Conservation (phyloP, 2,797 vertebrate genomes). For the Crotalus adamanteus region DNA sequence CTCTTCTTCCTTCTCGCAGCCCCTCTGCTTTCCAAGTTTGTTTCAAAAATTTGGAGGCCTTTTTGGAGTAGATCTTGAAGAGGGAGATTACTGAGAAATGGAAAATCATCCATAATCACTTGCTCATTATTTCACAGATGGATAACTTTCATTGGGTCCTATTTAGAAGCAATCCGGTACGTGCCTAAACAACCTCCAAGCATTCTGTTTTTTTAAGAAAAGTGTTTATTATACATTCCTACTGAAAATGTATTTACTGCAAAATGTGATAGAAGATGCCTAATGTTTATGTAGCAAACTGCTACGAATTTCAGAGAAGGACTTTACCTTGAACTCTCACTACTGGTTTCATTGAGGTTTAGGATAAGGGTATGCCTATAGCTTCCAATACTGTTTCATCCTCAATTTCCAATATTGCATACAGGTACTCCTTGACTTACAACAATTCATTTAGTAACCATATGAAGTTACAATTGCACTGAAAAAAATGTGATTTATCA, state of each 20-base stretch:
- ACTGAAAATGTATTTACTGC: neutral
- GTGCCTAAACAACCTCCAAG: neutral
- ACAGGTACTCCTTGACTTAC: neutral
- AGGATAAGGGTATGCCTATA: neutral
- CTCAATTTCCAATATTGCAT: neutral
- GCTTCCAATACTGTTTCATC: neutral
- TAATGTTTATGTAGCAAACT: neutral
- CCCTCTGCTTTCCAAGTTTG: neutral
- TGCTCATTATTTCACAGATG: neutral
- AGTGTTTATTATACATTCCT: neutral
- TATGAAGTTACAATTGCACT: neutral
- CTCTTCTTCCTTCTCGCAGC: neutral
- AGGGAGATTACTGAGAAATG: neutral
- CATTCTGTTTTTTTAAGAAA: neutral
- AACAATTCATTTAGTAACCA: neutral
- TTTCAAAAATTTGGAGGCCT: neutral
- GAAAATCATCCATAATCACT: neutral
- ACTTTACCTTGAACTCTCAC: neutral
- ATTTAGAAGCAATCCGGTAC: neutral
- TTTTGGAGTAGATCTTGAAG: neutral
- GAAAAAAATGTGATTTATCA: neutral
- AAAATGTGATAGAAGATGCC: neutral
- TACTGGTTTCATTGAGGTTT: neutral
- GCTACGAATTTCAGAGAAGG: neutral
- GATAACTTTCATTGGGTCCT: neutral